These are phyloP conservation scores for Astur gentilis DNA, from an alignment of 2,113 vertebrate species.

Conservation along the genomic window DNA sequence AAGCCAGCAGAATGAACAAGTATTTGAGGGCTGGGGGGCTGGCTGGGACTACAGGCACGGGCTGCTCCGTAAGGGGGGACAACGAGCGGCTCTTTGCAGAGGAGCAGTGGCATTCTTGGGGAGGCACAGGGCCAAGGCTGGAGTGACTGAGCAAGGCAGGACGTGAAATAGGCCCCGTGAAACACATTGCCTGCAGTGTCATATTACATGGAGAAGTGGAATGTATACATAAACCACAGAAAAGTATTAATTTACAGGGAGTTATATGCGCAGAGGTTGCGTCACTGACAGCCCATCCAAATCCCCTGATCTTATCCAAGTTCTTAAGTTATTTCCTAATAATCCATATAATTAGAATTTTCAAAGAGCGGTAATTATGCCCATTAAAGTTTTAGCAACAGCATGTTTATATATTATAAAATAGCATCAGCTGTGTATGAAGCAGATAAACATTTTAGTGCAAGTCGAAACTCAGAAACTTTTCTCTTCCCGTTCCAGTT, in stretches of 20 bases:
- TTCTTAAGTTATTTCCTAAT: constrained; percentile 31
- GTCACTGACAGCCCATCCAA: constrained; percentile 11
- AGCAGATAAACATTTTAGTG: not conserved
- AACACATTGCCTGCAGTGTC: not conserved
- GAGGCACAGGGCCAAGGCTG: not conserved
- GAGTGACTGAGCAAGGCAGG: not conserved
- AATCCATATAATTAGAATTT: constrained; percentile 33
- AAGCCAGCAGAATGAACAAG: not conserved
- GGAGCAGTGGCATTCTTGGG: not conserved
- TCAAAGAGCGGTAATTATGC: not conserved
- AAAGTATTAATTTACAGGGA: not conserved
- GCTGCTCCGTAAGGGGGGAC: not conserved
- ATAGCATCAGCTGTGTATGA: not conserved
- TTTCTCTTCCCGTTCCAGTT: not conserved
- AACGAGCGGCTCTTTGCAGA: not conserved
- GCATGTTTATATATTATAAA: not conserved
- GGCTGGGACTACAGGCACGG: not conserved
- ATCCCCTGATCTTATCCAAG: not conserved
- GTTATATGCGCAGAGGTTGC: not conserved
- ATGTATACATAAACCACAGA: not conserved
- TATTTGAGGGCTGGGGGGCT: not conserved
- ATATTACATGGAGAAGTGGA: not conserved
- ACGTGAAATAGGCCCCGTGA: not conserved
- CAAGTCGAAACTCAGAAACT: not conserved
- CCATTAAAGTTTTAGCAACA: constrained; percentile 40